Percentiles rank a stretch among this genome's conserved stretches.
These are phyloP conservation scores for Aldrovandia affinis DNA, from an alignment of 2,797 vertebrate genomes.

Conservation along the genomic window DNA sequence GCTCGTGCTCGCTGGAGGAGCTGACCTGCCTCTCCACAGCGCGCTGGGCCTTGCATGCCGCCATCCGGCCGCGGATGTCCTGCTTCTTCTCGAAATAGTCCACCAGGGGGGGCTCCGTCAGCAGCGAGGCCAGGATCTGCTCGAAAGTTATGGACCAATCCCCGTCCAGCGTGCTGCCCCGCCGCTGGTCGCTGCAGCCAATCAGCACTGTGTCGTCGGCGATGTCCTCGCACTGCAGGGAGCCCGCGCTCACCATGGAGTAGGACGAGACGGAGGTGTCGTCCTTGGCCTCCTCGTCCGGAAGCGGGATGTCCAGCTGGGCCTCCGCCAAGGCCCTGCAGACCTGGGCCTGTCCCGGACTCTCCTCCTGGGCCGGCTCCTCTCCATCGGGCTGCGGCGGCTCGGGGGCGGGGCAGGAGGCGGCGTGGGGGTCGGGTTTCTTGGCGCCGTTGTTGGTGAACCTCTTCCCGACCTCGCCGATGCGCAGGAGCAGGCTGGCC, in stretches of 20 bases:
- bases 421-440: constrained; percentile 47
- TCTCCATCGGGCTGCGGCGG: constrained; percentile 41
- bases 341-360: constrained; percentile 61
- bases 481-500: constrained; percentile 90
- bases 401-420: neutral
- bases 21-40: constrained; percentile 89
- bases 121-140: constrained; percentile 93
- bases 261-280: constrained; percentile 92
- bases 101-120: constrained; percentile 91
- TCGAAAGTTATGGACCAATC: constrained; percentile 97
- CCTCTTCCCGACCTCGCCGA: constrained; percentile 94
- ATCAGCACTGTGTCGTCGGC: constrained; percentile 86
- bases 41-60: constrained; percentile 77
- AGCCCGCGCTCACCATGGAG: constrained; percentile 88
- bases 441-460: constrained; percentile 76
- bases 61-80: constrained; percentile 83
- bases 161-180: constrained; percentile 77
- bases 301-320: constrained; percentile 71
- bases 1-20: constrained; percentile 87
- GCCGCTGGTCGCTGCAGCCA: constrained; percentile 68
- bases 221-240: constrained; percentile 90
- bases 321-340: constrained; percentile 74
- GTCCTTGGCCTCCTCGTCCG: constrained; percentile 87
- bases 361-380: constrained; percentile 59
- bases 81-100: constrained; percentile 92